These are phyloP conservation scores for Muntiacus reevesi DNA, from an alignment of 2,113 vertebrate genomes.

Conservation along the genomic window DNA sequence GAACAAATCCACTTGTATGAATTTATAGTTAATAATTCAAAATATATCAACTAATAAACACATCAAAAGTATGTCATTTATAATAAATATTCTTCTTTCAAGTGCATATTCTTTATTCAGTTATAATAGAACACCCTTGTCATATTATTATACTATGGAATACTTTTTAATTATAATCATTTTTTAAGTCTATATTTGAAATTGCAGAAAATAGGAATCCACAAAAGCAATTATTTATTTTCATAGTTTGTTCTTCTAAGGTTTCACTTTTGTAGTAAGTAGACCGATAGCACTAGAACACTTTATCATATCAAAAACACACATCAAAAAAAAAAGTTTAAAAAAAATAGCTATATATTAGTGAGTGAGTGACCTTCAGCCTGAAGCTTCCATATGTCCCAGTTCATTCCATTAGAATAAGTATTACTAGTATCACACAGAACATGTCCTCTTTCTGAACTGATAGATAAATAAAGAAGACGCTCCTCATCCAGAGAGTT, in stretches of 20 bases:
- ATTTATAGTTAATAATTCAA: conserved; percentile 5
- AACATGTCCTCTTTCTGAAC: neutral
- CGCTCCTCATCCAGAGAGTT: neutral
- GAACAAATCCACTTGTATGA: neutral
- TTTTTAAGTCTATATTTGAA: neutral
- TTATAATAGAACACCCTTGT: neutral
- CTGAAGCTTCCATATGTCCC: neutral
- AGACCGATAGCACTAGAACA: neutral
- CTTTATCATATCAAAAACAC: neutral
- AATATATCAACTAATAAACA: neutral
- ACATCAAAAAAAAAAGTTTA: neutral
- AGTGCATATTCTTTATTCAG: neutral
- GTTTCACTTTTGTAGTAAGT: neutral
- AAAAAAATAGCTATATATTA: neutral
- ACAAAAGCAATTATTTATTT: conserved; percentile 10
- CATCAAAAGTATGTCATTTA: neutral
- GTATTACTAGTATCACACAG: neutral
- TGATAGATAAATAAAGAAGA: conserved; percentile 15
- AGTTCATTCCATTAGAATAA: conserved; percentile 23
- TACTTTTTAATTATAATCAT: neutral
- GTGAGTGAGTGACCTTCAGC: neutral
- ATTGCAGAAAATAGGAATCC: neutral
- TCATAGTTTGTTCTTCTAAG: neutral
- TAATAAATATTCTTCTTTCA: neutral
- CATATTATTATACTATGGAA: neutral